Conservation (phyloP, 1,140 invertebrate genomes). For the Eurosta solidaginis region DNA sequence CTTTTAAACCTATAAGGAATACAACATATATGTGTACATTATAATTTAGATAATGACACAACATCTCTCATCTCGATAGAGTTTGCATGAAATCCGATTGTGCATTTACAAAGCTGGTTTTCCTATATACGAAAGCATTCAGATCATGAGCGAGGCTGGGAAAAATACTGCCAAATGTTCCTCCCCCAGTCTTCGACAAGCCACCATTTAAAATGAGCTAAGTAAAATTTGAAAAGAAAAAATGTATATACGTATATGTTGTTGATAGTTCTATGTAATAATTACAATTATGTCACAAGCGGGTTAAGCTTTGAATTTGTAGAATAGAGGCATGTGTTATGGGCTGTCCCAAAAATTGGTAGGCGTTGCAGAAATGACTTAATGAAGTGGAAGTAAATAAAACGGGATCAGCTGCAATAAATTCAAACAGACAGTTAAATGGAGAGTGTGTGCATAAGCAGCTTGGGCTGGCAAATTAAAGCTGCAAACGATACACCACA, state of each 20-base stretch:
- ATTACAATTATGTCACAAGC: conserved; percentile 15
- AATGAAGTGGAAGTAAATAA: not conserved
- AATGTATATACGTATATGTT: not conserved
- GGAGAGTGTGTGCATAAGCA: not conserved
- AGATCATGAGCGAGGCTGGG: no score
- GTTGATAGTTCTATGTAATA: conserved; percentile 2
- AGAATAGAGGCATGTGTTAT: not conserved
- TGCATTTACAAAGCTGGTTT: not conserved
- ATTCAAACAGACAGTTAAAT: not conserved
- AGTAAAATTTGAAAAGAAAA: no score
- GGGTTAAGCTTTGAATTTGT: not conserved
- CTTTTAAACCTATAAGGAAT: not conserved
- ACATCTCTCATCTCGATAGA: not conserved
- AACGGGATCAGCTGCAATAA: not conserved
- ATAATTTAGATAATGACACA: not conserved
- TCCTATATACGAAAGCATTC: no score
- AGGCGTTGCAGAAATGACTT: not conserved
- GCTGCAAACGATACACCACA: no score
- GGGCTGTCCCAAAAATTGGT: not conserved
- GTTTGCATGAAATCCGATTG: conserved; percentile 16
- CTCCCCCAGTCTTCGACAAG: no score
- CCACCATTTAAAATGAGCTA: no score
- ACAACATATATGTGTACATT: no score
- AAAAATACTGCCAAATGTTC: not conserved
- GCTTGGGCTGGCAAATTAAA: no score